These are phyloP conservation scores for Chydorus sphaericus DNA, from an alignment of 2,888 invertebrate genomes.

Conservation along the genomic window DNA sequence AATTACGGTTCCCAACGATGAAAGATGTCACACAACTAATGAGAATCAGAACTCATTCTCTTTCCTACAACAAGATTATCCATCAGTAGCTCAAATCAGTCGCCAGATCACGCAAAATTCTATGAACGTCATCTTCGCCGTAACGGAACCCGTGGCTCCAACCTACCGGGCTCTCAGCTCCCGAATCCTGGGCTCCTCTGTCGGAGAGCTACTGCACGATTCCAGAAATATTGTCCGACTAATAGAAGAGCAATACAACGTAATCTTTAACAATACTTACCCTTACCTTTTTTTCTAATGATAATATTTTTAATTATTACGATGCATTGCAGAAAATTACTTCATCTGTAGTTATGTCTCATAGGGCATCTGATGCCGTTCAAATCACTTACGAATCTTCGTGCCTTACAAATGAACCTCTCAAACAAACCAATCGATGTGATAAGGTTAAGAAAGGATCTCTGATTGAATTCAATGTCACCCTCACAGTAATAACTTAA, in stretches of 20 bases:
- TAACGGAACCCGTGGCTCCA: neutral
- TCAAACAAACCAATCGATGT: conserved; percentile 1
- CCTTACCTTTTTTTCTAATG: neutral
- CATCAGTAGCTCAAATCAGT: conserved; percentile 9
- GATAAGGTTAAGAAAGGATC: conserved; percentile 1
- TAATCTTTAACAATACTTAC: too few relatives aligned
- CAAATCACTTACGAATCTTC: conserved; percentile 1
- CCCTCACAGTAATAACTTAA: neutral
- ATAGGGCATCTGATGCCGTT: conserved; percentile 1
- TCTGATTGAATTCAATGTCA: neutral
- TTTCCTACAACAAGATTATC: conserved; percentile 11
- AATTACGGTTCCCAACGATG: conserved; percentile 13
- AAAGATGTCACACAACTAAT: conserved; percentile 6
- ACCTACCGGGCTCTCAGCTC: neutral
- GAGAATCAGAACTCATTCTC: neutral
- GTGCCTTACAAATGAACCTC: neutral
- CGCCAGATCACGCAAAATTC: conserved; percentile 8
- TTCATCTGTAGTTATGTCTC: conserved; percentile 1
- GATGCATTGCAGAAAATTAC: neutral
- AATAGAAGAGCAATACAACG: conserved; percentile 13
- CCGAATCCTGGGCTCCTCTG: conserved; percentile 6
- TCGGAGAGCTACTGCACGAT: conserved; percentile 11
- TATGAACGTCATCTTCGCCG: conserved; percentile 13
- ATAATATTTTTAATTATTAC: neutral
- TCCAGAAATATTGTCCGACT: conserved; percentile 13